Conservation (phyloP, 2,113 vertebrate species). For the Ceuthmochares aereus region DNA sequence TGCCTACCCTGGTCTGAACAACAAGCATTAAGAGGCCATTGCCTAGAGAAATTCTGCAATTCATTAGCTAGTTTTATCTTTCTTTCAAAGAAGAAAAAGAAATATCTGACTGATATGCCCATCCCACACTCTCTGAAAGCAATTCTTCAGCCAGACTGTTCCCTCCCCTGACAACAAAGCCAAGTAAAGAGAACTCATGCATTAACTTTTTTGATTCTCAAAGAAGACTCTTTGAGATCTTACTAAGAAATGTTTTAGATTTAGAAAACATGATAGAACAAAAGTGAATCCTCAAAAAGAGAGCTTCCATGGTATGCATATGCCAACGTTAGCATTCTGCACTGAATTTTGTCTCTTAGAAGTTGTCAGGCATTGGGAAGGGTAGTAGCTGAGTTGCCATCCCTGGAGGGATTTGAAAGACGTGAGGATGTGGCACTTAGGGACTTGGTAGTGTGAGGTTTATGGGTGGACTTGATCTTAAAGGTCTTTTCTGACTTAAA, state of each 20-base stretch:
- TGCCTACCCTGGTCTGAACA: not conserved
- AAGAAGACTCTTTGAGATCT: not conserved
- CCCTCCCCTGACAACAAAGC: not conserved
- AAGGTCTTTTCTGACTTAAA: too few species aligned
- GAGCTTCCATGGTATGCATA: not conserved
- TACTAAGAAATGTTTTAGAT: not conserved
- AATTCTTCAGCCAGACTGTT: not conserved
- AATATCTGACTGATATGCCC: not conserved
- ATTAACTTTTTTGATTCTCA: not conserved
- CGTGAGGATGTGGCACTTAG: too few species aligned
- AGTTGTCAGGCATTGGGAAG: too few species aligned
- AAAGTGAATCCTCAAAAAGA: not conserved
- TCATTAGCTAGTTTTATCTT: conserved; percentile 14
- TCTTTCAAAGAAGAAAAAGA: not conserved
- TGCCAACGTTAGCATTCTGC: not conserved
- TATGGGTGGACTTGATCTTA: too few species aligned
- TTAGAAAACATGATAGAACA: not conserved
- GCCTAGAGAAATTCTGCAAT: not conserved
- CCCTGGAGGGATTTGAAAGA: too few species aligned
- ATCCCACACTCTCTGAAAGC: not conserved
- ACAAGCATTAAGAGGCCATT: not conserved
- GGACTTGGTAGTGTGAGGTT: too few species aligned
- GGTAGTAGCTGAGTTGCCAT: too few species aligned
- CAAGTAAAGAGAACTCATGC: not conserved
- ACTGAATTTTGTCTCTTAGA: not conserved